These are phyloP conservation scores for Oryzaephilus surinamensis DNA, from an alignment of 1,140 invertebrate species.

Conservation along the genomic window DNA sequence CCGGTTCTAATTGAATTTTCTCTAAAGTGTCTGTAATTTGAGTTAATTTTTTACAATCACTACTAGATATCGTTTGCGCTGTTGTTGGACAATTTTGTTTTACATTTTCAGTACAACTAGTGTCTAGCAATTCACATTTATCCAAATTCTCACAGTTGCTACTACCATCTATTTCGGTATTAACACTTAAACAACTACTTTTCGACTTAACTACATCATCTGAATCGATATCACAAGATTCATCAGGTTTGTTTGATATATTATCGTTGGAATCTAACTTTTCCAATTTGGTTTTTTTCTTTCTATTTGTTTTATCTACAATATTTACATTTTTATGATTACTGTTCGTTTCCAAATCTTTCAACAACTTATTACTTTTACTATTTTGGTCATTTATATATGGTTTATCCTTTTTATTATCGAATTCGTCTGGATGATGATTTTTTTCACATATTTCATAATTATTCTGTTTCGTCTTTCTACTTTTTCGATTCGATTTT, in stretches of 20 bases:
- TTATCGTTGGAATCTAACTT: constrained; percentile 20
- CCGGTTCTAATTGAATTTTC: constrained; percentile 8
- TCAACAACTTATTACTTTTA: no score
- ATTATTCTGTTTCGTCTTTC: constrained; percentile 9
- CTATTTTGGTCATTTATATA: no score
- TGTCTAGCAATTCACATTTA: no score
- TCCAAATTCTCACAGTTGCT: constrained; percentile 4
- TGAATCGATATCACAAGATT: constrained; percentile 1
- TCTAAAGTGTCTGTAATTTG: constrained; percentile 11
- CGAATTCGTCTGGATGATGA: not conserved
- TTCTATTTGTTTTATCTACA: no score
- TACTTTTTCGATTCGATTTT: constrained; percentile 6
- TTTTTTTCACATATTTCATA: not conserved
- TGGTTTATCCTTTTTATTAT: no score
- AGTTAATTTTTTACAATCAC: constrained; percentile 4
- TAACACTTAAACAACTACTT: constrained; percentile 6
- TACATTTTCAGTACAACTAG: no score
- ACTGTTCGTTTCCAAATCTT: no score
- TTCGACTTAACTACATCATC: constrained; percentile 5
- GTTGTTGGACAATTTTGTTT: no score
- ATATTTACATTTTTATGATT: no score
- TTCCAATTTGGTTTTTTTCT: no score
- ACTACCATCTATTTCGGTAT: constrained; percentile 6
- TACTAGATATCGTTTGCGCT: constrained; percentile 5
- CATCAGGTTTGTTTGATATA: constrained; percentile 9